Evolutionary conservation across 1,140 invertebrate genomes (phyloP), one percentile per base, ranked within the genome.

Genomic region (Papilio dardanus): DNA sequence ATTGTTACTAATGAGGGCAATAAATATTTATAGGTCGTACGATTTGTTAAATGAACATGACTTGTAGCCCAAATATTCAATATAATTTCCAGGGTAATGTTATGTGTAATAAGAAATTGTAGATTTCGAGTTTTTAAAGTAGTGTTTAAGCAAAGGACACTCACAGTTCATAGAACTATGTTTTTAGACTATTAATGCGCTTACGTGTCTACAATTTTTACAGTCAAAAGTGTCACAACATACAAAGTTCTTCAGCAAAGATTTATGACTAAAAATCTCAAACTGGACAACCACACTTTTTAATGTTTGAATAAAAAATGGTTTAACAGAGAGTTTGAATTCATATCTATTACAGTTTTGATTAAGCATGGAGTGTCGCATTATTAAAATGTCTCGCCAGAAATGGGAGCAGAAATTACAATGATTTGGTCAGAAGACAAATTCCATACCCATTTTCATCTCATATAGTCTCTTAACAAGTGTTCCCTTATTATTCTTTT

Each of bases 21-120:
- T 62, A 62, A 62, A 28, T 28, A 62, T 62, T 62, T 62, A 62
- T 28, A 28, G 54, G 24, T 62, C 54, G 54, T 62, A 62, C 54
- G 21, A 54, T 62, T 62, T 62, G 54, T 62, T 16, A 62, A 62
- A 58, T 58, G 19, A 50, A 24, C 8, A 58, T 12, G 50, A 12
- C 2, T 2, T 2, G 8, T 58, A 58, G 3, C 24, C 3, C 2
- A 14, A 62, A 30, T 28, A 62, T 28, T 62, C 4, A 24, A 54
- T 28, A 24, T 12, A 14, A 46, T n/a, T n/a, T n/a, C n/a, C n/a
- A n/a, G n/a, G n/a, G n/a, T n/a, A n/a, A n/a, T n/a, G n/a, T n/a
- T n/a, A n/a, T n/a, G n/a, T n/a, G n/a, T n/a, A n/a, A n/a, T n/a
- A n/a, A n/a, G n/a, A n/a, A n/a, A n/a, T n/a, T n/a, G n/a, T n/a